phyloP scores from a whole-genome alignment of 2,113 vertebrate species.

The Ophthalmolycus amberensis region DNA sequence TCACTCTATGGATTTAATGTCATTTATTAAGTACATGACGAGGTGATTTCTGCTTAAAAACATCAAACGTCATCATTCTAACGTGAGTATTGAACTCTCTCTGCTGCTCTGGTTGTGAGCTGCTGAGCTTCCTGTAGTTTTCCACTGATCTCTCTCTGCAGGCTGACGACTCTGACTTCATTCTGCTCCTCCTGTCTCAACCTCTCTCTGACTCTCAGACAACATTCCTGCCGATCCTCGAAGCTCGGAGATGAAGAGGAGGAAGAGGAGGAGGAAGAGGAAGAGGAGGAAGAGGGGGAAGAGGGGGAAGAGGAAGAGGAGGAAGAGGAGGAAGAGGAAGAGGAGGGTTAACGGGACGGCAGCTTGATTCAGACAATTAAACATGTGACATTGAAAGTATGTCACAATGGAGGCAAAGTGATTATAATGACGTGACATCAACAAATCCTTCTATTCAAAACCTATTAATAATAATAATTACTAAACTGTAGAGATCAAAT shows the following conservation, averaged over 20 bases:
- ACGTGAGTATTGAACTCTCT: no score
- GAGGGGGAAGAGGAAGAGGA: no score
- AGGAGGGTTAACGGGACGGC: background rate
- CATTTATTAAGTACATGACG: background rate
- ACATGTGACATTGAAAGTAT: background rate
- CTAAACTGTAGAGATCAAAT: no score
- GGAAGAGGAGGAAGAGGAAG: no score
- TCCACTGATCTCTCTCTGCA: background rate
- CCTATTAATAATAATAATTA: background rate
- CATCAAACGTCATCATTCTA: background rate
- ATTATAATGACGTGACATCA: no score
- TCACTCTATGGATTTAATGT: background rate
- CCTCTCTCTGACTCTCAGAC: background rate
- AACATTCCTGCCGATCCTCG: constrained; percentile 16
- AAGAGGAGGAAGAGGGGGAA: no score
- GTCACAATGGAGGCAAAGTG: background rate
- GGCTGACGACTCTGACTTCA: background rate
- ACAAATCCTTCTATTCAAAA: no score
- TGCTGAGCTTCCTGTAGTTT: constrained; percentile 12
- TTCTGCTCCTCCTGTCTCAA: background rate
- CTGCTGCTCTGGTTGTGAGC: no score
- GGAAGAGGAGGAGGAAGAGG: no score
- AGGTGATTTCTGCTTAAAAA: background rate
- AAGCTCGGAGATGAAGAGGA: background rate
- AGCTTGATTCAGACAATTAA: background rate